phyloP scores from a whole-genome alignment of 2,113 vertebrate species.

The Himantopus leucocephalus region DNA sequence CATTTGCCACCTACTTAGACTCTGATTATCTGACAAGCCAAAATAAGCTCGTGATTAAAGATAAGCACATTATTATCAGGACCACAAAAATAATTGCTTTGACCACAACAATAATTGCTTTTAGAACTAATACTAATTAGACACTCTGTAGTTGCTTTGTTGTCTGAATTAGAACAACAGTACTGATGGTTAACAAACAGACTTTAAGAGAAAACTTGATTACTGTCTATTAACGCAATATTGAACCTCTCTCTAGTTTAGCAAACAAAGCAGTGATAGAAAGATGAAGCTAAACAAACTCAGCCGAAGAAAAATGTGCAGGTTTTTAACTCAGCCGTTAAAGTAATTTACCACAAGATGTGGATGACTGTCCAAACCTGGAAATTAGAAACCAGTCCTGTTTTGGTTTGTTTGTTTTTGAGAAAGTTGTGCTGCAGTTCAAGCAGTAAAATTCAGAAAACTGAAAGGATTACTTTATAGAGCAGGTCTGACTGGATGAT shows the following conservation, averaged over 20 bases:
- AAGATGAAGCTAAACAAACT: background rate
- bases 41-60: background rate
- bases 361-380: background rate
- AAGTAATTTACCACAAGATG: background rate
- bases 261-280: background rate
- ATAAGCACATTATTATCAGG: background rate
- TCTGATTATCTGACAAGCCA: background rate
- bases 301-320: background rate
- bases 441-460: background rate
- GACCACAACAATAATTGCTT: background rate
- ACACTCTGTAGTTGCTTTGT: background rate
- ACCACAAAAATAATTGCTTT: background rate
- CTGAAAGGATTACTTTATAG: background rate
- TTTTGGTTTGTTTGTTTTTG: background rate
- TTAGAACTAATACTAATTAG: conserved; percentile 1
- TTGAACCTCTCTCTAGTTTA: background rate
- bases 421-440: background rate
- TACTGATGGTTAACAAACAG: background rate
- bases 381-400: background rate
- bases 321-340: background rate
- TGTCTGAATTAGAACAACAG: background rate
- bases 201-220: background rate
- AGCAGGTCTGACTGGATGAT: background rate
- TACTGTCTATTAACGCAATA: background rate
- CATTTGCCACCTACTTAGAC: background rate